These are phyloP conservation scores for Antennarius maculatus DNA, from an alignment of 2,797 vertebrate species.

Conservation along the genomic window DNA sequence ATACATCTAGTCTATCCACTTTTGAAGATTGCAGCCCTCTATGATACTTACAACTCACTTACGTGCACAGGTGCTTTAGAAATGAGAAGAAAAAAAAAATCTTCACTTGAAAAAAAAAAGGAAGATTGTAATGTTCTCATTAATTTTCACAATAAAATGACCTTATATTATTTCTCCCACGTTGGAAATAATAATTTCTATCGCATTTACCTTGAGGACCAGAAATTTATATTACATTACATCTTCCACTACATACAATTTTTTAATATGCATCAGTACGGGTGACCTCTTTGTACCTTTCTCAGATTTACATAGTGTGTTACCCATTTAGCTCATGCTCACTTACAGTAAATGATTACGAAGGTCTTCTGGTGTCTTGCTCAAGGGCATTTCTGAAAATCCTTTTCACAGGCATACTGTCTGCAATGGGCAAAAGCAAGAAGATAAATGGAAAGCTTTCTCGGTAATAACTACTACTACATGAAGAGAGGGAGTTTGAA, in stretches of 20 bases:
- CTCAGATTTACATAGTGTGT: constrained; percentile 27
- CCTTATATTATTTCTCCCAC: not conserved
- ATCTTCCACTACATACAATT: constrained; percentile 17
- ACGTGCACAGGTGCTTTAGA: too few relatives aligned
- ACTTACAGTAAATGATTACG: constrained; percentile 11
- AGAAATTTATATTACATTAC: constrained; percentile 11
- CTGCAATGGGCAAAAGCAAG: constrained; percentile 1
- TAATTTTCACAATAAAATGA: not conserved
- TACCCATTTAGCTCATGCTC: constrained; percentile 25
- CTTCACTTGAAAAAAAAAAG: not conserved
- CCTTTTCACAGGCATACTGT: constrained; percentile 14
- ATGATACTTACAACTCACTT: too few relatives aligned
- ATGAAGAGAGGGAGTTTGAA: constrained; percentile 16
- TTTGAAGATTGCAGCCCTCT: too few relatives aligned
- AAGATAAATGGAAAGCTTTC: constrained; percentile 6
- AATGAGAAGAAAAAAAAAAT: too few relatives aligned
- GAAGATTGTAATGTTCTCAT: not conserved
- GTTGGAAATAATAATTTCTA: constrained; percentile 7
- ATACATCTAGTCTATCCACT: too few relatives aligned
- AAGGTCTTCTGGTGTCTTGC: constrained; percentile 15
- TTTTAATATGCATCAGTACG: constrained; percentile 29
- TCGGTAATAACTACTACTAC: not conserved
- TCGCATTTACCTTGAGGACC: constrained; percentile 21
- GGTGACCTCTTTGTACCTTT: constrained; percentile 14
- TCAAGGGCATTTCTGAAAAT: constrained; percentile 32